Evolutionary conservation across 2,797 vertebrate genomes (phyloP), one percentile per base, ranked within the genome.

Genomic region (Pterois miles): DNA sequence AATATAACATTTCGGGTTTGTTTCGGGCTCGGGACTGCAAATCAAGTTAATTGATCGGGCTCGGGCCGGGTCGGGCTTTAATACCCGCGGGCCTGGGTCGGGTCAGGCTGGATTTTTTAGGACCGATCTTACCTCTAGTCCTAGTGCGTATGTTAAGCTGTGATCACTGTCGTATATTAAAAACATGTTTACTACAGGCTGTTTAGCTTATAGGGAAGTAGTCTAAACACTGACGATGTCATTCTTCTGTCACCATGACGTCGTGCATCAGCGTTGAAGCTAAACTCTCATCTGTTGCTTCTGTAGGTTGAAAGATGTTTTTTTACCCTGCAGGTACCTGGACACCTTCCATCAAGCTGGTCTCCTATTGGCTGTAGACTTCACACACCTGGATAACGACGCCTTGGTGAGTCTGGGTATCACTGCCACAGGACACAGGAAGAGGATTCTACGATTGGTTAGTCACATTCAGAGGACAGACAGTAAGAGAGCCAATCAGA

Each of bases 351-450:
- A 84, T 68, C 88, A 74, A 84, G 96, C 97, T 1, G 96, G 98
- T 2, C 96, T 97, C 89, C 90, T 94, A 0, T 86, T 91, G 53
- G 96, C 95, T 25, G 76, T 90, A 78, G 97, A 98, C 50, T 91
- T 95, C 62, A 65, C 83, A 27, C 94, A 86, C 13, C 93, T 99
- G 89, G 96, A 97, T 13, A 93, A 96, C 6, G 88, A 96, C 12
- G 93, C 93, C 4, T 89, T 99, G 85, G 95, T 94, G 87, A 95
- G 94, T 81, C 91, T 99, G 20, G 98, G 98, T 4, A 81, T 99
- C 89, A 95, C 89, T 0, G 97, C 98, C 84, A 99, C 98, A 0
- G 98, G 98, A 72, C 98, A 99, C 94, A 95, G 97, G 90, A 99
- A 99, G 87, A 96, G 98, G 76, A 98, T 99, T 85, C 91, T 99